These are phyloP conservation scores for Mesodorylaimus sp. DNA, from an alignment of 2,888 invertebrate genomes.

Conservation along the genomic window DNA sequence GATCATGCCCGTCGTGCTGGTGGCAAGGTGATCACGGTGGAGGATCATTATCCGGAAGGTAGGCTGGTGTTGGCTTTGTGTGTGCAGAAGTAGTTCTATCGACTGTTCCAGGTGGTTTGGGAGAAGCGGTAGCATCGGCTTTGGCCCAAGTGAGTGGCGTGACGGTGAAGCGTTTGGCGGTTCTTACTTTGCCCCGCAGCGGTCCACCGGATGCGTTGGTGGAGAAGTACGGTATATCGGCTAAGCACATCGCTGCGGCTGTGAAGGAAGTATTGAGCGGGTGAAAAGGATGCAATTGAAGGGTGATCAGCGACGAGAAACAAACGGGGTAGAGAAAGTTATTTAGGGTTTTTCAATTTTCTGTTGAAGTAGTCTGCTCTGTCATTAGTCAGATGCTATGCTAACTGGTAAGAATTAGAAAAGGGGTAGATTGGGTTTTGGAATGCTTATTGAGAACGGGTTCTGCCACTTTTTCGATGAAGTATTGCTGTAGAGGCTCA, in stretches of 20 bases:
- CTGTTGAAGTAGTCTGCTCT: too few relatives aligned
- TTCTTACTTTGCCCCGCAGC: slow-evolving; percentile 67
- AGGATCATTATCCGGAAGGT: slow-evolving; percentile 90
- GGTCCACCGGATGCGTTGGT: slow-evolving; percentile 70
- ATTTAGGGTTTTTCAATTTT: too few relatives aligned
- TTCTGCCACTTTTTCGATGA: too few relatives aligned
- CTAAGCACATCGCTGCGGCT: slow-evolving; percentile 55
- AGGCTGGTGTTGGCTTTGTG: slow-evolving; percentile 8
- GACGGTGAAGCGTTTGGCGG: slow-evolving; percentile 57
- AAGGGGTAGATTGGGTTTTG: too few relatives aligned
- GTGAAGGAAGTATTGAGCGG: slow-evolving; percentile 37
- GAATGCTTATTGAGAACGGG: too few relatives aligned
- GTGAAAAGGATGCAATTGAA: too few relatives aligned
- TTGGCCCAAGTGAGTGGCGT: slow-evolving; percentile 52
- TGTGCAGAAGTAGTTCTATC: neutral
- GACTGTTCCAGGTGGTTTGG: slow-evolving; percentile 55
- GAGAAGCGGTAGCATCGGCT: slow-evolving; percentile 75
- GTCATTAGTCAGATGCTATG: too few relatives aligned
- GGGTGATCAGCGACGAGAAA: too few relatives aligned
- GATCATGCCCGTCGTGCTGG: slow-evolving; percentile 56
- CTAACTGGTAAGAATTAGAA: too few relatives aligned
- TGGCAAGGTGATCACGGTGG: slow-evolving; percentile 70
- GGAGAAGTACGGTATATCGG: slow-evolving; percentile 69
- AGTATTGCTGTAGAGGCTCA: too few relatives aligned
- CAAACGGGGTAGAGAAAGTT: too few relatives aligned